These are phyloP conservation scores for Melipona bicolor DNA, from an alignment of 2,888 invertebrate species.

Conservation along the genomic window DNA sequence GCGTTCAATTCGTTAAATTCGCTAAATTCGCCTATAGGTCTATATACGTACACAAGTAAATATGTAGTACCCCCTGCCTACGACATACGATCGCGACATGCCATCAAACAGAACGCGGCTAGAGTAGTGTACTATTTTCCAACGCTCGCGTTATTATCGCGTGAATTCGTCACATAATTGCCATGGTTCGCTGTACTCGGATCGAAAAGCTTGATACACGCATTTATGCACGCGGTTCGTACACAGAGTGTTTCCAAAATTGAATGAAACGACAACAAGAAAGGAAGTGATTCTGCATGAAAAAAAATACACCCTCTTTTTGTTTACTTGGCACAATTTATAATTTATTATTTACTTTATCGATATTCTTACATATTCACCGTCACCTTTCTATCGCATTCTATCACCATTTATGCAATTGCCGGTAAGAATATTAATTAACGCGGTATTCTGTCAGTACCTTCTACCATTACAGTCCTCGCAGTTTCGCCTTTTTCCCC, in stretches of 20 bases:
- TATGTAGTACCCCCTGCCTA: too few relatives aligned
- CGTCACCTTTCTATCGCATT: neutral
- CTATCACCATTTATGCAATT: too few relatives aligned
- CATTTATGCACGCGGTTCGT: neutral
- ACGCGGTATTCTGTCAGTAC: too few relatives aligned
- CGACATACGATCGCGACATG: slow-evolving; percentile 4
- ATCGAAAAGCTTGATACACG: slow-evolving; percentile 7
- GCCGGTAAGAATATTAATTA: too few relatives aligned
- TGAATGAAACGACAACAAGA: slow-evolving; percentile 1
- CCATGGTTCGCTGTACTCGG: neutral
- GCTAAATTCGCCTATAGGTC: too few relatives aligned
- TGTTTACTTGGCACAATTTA: too few relatives aligned
- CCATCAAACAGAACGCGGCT: neutral
- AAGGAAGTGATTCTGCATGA: too few relatives aligned
- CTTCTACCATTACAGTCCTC: too few relatives aligned
- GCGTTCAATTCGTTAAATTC: slow-evolving; percentile 25
- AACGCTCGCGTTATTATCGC: slow-evolving; percentile 38
- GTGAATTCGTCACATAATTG: slow-evolving; percentile 28
- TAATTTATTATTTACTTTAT: neutral
- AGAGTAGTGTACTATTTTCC: slow-evolving; percentile 19
- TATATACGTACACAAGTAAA: too few relatives aligned
- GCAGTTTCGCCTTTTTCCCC: too few relatives aligned
- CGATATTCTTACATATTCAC: neutral
- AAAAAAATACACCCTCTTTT: too few relatives aligned
- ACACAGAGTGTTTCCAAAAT: neutral